Evolutionary conservation across 2,888 invertebrate genomes (phyloP).

Genomic region (Epiblema foenella): DNA sequence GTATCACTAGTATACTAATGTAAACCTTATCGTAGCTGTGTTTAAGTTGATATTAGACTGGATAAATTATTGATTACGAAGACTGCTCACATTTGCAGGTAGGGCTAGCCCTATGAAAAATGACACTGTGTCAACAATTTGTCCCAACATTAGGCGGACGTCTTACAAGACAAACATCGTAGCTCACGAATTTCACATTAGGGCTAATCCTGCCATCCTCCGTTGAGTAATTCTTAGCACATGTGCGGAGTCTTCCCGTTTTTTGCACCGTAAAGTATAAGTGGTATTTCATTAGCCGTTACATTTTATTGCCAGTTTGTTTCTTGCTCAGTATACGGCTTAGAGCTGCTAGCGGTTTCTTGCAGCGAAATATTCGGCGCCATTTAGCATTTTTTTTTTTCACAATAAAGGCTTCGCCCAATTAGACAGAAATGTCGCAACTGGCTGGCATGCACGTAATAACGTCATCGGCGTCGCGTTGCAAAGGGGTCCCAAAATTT

Average conservation of each 20-base stretch:
- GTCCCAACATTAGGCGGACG: conserved; percentile 75
- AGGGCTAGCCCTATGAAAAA: conserved; percentile 74
- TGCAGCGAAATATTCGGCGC: conserved; percentile 41
- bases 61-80: conserved; percentile 51
- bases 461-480: conserved; percentile 67
- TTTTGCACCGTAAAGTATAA: conserved; percentile 78
- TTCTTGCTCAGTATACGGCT: conserved; percentile 48
- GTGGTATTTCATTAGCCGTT: conserved; percentile 80
- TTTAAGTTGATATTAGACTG: conserved; percentile 55
- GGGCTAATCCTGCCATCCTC: conserved; percentile 80
- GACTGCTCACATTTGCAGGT: conserved; percentile 69
- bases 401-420: conserved; percentile 27
- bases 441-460: conserved; percentile 55
- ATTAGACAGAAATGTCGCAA: conserved; percentile 47
- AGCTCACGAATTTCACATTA: conserved; percentile 80
- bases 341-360: conserved; percentile 30
- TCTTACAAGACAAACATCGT: conserved; percentile 77
- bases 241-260: conserved; percentile 65
- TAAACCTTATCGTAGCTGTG: conserved; percentile 43
- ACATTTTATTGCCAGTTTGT: conserved; percentile 60
- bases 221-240: conserved; percentile 78
- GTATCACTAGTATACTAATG: conserved; percentile 25
- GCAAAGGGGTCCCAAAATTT: conserved; percentile 75
- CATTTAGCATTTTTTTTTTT: conserved; percentile 36
- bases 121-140: conserved; percentile 82